Base-by-base conservation (phyloP, 2,797 vertebrate genomes). In the Spinus olivaceus region DNA sequence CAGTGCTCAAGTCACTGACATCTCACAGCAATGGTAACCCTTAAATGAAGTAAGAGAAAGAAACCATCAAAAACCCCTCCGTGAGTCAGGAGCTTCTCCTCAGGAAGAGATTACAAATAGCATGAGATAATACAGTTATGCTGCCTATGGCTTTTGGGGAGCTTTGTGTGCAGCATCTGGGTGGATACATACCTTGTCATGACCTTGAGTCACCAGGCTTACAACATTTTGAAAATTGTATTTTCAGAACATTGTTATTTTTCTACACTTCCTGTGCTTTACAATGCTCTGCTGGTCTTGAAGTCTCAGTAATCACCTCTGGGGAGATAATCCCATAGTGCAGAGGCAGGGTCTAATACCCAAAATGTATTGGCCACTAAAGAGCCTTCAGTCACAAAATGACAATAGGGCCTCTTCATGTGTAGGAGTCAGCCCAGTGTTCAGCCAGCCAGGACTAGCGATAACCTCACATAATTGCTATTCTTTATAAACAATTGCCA, bases 111-210 rank as follows among this genome's bases (percentile, higher is more conserved):
- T 93, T 86, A 86, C 72, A 39, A 65, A 63, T 11, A 82, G 30
- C 91, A 87, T 76, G 46, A 89, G 81, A 51, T 78, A 85, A 94
- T 88, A 27, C 42, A 93, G 49, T 86, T 86, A 86, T 81, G 67
- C 70, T 94, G 82, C 66, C 77, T 20, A 13, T 63, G 61, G 67
- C 66, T 94, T 93, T 64, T 4, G 24, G n/a, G 44, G 33, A 81
- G 82, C 44, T 67, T 70, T 94, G 64, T 83, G 42, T 56, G 66
- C 86, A 65, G 14, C 66, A 7, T 69, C 64, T 76, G 46, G 21
- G 51, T 65, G 41, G 25, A 59, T 39, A 63, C 49, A 33, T 77
- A 49, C 8, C 86, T 81, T 64, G 28, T 54, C 20, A 25, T 44
- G 66, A 67, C 37, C 33, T 74, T 91, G 46, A 89, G 67, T 42